Evolutionary conservation across 2,797 vertebrate genomes (phyloP).

Genomic region (Falco biarmicus): DNA sequence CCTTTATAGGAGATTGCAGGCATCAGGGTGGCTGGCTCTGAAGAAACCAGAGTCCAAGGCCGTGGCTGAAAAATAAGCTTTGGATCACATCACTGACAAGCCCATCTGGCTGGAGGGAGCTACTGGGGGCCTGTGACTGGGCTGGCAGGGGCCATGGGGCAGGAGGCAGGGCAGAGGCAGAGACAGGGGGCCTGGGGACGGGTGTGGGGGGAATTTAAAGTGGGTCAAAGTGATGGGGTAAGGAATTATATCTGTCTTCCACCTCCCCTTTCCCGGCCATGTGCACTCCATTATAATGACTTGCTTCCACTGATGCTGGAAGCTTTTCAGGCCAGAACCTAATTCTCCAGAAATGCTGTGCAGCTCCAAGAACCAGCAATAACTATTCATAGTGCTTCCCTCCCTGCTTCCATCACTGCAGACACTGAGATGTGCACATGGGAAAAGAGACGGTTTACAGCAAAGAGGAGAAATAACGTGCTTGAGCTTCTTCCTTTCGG

Average conservation of each 20-base stretch:
- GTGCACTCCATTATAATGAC: not conserved
- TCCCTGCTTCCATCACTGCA: not conserved
- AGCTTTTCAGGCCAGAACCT: not conserved
- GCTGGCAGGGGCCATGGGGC: not conserved
- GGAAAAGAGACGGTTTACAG: not conserved
- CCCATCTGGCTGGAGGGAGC: not conserved
- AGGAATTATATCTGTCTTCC: not conserved
- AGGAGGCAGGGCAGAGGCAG: not conserved
- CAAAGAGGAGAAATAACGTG: not conserved
- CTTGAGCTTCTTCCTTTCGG: slow-evolving; percentile 36
- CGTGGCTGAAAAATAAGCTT: not conserved
- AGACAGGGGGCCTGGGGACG: not conserved
- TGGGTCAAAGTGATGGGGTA: not conserved
- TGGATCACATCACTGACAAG: not conserved
- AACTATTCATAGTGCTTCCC: not conserved
- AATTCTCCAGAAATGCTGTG: not conserved
- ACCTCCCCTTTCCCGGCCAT: not conserved
- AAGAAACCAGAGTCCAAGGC: not conserved
- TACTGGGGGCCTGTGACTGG: too few relatives aligned
- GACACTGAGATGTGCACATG: not conserved
- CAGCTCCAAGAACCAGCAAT: not conserved
- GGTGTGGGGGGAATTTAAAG: not conserved
- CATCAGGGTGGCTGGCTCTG: not conserved
- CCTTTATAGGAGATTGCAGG: not conserved
- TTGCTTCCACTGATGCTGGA: not conserved